Evolutionary conservation across 1,140 invertebrate species (phyloP), one percentile per base, ranked within the genome.

Genomic region (Drosophila lowei): DNA sequence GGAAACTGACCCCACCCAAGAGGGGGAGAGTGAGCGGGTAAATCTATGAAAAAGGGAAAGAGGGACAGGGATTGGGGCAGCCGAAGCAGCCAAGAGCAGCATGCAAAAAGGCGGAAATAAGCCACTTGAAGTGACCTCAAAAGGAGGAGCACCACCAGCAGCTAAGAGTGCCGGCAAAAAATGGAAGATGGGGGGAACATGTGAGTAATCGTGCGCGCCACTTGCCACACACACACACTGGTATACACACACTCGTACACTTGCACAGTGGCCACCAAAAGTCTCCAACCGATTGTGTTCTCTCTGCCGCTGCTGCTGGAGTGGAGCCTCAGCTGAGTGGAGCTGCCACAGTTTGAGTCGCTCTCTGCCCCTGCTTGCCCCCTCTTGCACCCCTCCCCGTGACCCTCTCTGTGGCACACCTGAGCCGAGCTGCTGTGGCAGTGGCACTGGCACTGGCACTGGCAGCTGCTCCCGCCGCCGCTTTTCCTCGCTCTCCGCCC

Each of bases 51-150:
- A 30, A 30, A 11, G 30, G 11, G 30, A 3, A 11, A 30, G 28
- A 18, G 46, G 34, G 16, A 16, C 8, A 13, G n/a, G n/a, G 30
- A 13, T 5, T 21, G 42, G 9, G 11, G 38, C 46, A 28, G 50
- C 52, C 60, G 54, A 44, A 23, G 21, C 21, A n/a, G n/a, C n/a
- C n/a, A n/a, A n/a, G 43, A 64, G 56, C 47, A 60, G 67, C 73
- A 83, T 78, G 77, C 64, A 72, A 75, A 89, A 79, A 83, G 83
- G 83, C 83, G 83, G 83, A 88, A 89, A 88, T 89, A 88, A 83
- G 79, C 84, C 83, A 88, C 83, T 88, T 75, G 75, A 79, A 73
- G 75, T 86, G 72, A 88, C 83, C 78, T 88, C 83, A 88, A 88
- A 88, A 81, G 52, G 49, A 60, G 52, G 49, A 63, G 68, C 44